These are phyloP conservation scores for Brachionus plicatilis DNA, from an alignment of 1,140 invertebrate species.

Conservation along the genomic window DNA sequence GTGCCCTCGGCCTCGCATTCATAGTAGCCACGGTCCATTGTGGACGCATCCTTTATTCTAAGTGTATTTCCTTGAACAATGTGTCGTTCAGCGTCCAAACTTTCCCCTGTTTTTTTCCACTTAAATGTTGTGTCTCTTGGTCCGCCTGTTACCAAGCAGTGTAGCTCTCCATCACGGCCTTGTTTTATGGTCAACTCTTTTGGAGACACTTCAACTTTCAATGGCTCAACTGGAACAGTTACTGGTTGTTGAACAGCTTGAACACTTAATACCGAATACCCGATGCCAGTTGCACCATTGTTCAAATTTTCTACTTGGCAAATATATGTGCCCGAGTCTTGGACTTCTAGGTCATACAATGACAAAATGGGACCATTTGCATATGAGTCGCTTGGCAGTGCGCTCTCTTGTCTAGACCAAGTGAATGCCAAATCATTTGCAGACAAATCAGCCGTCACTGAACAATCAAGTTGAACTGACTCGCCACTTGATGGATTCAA, in stretches of 20 bases:
- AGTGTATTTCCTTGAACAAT: conserved; percentile 23
- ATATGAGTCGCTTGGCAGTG: background rate
- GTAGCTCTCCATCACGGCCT: background rate
- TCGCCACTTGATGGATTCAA: background rate
- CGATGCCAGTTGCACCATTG: background rate
- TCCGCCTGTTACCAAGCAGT: conserved; percentile 8
- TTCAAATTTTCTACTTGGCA: background rate
- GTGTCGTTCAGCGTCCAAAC: background rate
- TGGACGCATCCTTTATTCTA: background rate
- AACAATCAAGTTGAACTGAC: background rate
- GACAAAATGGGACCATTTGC: background rate
- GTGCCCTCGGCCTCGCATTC: background rate
- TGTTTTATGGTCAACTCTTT: conserved; percentile 13
- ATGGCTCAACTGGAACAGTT: background rate
- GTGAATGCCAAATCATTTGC: background rate
- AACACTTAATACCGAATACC: background rate
- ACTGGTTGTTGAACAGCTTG: background rate
- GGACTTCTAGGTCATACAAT: background rate
- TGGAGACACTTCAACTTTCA: conserved; percentile 6
- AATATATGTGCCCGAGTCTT: conserved; percentile 7
- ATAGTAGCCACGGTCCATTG: conserved; percentile 24
- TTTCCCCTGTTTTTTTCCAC: conserved; percentile 32
- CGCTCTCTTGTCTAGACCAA: background rate
- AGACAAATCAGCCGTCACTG: background rate
- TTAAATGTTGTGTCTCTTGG: background rate